Evolutionary conservation across 2,888 invertebrate genomes (phyloP).

Genomic region (Pecten maximus): DNA sequence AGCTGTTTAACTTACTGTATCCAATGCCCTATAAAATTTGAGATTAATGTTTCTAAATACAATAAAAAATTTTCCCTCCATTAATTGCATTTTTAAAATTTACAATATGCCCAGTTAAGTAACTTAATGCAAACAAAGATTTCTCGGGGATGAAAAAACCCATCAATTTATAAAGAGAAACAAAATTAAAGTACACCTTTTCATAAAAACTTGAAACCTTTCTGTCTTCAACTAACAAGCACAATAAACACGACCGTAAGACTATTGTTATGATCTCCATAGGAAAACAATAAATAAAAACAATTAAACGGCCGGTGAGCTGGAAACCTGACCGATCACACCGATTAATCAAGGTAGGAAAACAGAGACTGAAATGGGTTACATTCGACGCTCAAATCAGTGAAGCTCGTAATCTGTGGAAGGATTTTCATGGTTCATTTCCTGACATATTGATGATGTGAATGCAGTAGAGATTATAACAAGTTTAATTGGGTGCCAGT

Average conservation of each 20-base stretch:
- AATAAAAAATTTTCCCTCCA: neutral
- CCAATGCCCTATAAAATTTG: neutral
- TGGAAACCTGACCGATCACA: neutral
- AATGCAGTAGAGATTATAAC: neutral
- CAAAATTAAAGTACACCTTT: neutral
- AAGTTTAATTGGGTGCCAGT: neutral
- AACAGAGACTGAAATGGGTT: neutral
- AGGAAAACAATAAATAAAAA: neutral
- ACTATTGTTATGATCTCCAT: neutral
- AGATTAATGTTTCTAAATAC: neutral
- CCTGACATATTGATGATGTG: neutral
- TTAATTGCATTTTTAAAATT: neutral
- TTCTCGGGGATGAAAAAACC: neutral
- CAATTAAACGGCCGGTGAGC: neutral
- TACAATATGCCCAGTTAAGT: neutral
- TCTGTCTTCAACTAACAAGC: neutral
- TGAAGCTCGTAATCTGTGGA: neutral
- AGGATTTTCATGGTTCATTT: conserved; percentile 15
- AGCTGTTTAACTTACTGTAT: neutral
- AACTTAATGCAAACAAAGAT: neutral
- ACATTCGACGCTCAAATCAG: neutral
- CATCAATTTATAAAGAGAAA: neutral
- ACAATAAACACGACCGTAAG: neutral
- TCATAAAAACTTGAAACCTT: neutral
- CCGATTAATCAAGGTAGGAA: neutral